Base-by-base conservation (phyloP, 1,140 invertebrate genomes). In the Leptonema lineaticorne region DNA sequence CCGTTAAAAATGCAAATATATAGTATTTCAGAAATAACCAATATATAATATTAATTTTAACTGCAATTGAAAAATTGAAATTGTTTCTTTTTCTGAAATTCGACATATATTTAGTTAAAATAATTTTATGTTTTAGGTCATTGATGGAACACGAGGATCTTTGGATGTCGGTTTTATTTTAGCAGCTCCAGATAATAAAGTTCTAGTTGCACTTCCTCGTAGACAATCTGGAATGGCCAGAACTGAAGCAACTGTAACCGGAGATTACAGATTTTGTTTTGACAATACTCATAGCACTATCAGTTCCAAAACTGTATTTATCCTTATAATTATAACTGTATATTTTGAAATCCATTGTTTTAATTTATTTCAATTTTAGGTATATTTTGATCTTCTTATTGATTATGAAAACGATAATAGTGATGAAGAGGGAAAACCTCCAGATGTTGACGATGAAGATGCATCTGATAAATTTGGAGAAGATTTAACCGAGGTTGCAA, bases 241-340 rank as follows among this genome's bases (percentile, higher is more conserved):
- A 73, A 81, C 84, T 63, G 80, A 79, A 2, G 78, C 80, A 4
- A 37, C 76, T 4, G 78, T 84, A 66, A 81, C 84, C 45, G 92
- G 92, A 3, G 89, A 92, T 73, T 92, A 90, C 76, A 85, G 86
- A 69, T 87, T 94, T 72, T 95, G 92, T 75, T 92, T 93, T 75
- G 92, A 94, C 75, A 95, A 95, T 75, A 87, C 84, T 2, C 91
- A 92, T 75, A 92, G 90, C 74, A 85, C 86, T 9, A 91, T 91
- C 76, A 90, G 88, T 71, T 79, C 83, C 8, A 95, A 94, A 78
- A 88, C 90, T 22, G 89, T 94, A 26, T 76, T 77, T 76, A 29
- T 22, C 18, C 1, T 41, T 30, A 14, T 63, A 57, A 18, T 69
- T 45, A 14, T 14, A n/a, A n/a, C n/a, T n/a, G n/a, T 33, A 33